These are phyloP conservation scores for Odontothrips loti DNA, from an alignment of 2,888 invertebrate species.

Conservation along the genomic window DNA sequence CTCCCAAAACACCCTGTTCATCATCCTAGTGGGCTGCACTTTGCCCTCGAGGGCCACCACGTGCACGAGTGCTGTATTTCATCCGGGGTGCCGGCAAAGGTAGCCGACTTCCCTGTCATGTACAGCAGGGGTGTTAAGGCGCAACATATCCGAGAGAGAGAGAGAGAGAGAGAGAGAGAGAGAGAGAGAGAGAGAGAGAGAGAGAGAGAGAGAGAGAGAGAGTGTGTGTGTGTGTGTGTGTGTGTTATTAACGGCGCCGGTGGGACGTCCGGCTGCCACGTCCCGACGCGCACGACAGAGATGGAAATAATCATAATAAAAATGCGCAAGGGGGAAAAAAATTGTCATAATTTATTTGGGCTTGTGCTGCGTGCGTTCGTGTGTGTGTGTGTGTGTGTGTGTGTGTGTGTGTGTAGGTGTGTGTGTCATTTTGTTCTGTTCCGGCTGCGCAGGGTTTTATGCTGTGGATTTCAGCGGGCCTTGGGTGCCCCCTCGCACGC, in stretches of 20 bases:
- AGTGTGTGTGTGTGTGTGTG: too few species aligned
- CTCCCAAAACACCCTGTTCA: too few species aligned
- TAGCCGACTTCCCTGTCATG: too few species aligned
- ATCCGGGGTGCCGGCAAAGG: too few species aligned
- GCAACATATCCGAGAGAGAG: neutral
- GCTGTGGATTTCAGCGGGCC: too few species aligned
- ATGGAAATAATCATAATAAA: neutral
- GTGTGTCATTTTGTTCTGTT: too few species aligned
- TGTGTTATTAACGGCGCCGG: constrained; percentile 11
- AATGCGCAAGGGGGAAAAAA: neutral
- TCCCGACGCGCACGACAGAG: neutral
- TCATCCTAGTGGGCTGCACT: too few species aligned
- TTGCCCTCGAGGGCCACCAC: too few species aligned
- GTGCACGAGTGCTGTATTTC: too few species aligned
- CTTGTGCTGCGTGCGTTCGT: neutral
- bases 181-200: neutral
- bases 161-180: neutral
- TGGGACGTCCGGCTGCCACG: constrained; percentile 19
- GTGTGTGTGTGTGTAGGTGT: too few species aligned
- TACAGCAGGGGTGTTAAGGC: constrained; percentile 5
- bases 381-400: too few species aligned
- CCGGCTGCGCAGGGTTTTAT: neutral
- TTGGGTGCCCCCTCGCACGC: neutral
- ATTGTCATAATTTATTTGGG: neutral
- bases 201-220: neutral